phyloP scores from a whole-genome alignment of 2,888 invertebrate genomes.

The Sycophila texana region DNA sequence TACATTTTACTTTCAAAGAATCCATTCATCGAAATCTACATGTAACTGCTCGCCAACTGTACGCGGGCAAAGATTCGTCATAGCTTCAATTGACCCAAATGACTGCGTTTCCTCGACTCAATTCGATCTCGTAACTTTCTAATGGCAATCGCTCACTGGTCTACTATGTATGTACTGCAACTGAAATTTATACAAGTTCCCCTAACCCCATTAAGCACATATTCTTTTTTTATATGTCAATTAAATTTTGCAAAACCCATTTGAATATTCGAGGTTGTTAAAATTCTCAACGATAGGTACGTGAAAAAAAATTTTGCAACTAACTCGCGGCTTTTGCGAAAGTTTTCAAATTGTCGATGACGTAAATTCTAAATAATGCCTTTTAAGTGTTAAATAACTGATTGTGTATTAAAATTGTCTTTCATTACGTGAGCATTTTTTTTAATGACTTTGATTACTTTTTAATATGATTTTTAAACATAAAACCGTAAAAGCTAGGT shows the following conservation, averaged over 20 bases:
- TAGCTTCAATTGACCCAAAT: conserved; percentile 58
- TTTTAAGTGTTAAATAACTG: too few relatives aligned
- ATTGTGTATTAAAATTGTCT: too few relatives aligned
- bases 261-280: neutral
- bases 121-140: conserved; percentile 58
- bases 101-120: conserved; percentile 56
- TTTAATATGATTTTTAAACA: neutral
- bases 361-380: too few relatives aligned
- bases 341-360: too few relatives aligned
- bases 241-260: neutral
- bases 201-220: conserved; percentile 25
- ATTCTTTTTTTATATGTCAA: conserved; percentile 5
- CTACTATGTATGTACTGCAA: conserved; percentile 30
- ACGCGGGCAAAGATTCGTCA: conserved; percentile 54
- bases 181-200: conserved; percentile 47
- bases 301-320: neutral
- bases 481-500: conserved; percentile 25
- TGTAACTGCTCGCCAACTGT: conserved; percentile 14
- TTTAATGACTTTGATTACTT: too few relatives aligned
- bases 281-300: neutral
- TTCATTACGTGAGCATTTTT: too few relatives aligned
- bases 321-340: neutral
- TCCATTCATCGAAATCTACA: conserved; percentile 46
- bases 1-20: conserved; percentile 49
- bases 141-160: conserved; percentile 50